Base-by-base conservation (phyloP, 2,797 vertebrate genomes). In the Rhadinocentrus ornatus region DNA sequence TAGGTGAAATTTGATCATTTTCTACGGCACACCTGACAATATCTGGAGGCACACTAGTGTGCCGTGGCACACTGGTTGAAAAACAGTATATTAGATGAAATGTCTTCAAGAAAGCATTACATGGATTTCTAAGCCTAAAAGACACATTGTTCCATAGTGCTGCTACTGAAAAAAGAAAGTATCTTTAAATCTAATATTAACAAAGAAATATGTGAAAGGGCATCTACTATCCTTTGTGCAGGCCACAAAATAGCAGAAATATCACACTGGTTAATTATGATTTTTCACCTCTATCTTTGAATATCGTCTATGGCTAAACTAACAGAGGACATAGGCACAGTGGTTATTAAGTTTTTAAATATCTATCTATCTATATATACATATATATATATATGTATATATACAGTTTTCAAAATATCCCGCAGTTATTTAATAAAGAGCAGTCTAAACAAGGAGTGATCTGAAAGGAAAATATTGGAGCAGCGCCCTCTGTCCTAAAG, bases 401-500 rank as follows among this genome's bases (percentile, higher is more conserved):
- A n/a, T n/a, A n/a, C 0, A 7, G 29, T 26, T 13, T 15, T 66
- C 34, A 15, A 20, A 20, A 39, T 15, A 24, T 32, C 50, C 32
- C 18, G 16, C 12, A 60, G 32, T 18, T 27, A 18, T 15, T 34
- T 20, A 13, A 24, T 18, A 8, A 35, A 20, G n/a, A 53, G 12
- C 4, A 22, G 34, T 52, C 48, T 37, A 32, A 62, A 53, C 22
- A 24, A 31, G 20, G 27, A 55, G 4, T n/a, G 18, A 59, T 71
- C 32, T 56, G 16, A 71, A 62, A 59, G 22, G 50, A 6, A 63
- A 69, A 62, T 58, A 41, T 62, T 85, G 80, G 73, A 81, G 83
- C 88, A 85, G 16, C 84, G 73, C 83, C 69, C 44, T 78, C 34
- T 75, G n/a, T 22, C 16, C 12, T 58, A 46, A 54, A 75, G 44